phyloP scores from a whole-genome alignment of 2,888 invertebrate species.

The Eupithecia vulgata region DNA sequence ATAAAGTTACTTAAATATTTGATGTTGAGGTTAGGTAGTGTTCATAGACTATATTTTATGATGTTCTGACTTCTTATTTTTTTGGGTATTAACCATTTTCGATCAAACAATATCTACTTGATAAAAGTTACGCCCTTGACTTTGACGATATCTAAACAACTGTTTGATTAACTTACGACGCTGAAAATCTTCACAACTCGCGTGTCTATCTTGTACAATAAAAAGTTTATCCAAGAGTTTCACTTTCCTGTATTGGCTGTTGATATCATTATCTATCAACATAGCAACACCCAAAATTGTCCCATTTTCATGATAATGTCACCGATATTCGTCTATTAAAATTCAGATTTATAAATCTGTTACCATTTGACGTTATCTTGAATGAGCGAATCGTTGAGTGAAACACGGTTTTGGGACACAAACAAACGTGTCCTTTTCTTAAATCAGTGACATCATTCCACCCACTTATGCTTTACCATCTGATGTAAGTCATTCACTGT shows the following conservation, averaged over 20 bases:
- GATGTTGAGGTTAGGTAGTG: no score
- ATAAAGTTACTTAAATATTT: no score
- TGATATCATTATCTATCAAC: neutral
- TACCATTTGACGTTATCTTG: conserved; percentile 39
- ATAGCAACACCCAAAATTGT: conserved; percentile 12
- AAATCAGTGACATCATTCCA: conserved; percentile 11
- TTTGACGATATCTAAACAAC: neutral
- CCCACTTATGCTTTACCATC: neutral
- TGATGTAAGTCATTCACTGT: conserved; percentile 13
- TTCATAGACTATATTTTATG: no score
- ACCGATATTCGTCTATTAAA: conserved; percentile 28
- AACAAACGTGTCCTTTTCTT: conserved; percentile 5
- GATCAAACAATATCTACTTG: neutral
- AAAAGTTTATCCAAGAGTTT: neutral
- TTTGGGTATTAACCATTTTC: neutral
- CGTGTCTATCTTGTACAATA: neutral
- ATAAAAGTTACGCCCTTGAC: neutral
- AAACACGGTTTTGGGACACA: conserved; percentile 22
- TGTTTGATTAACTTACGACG: no score
- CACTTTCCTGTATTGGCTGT: neutral
- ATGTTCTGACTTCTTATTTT: neutral
- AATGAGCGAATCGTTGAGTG: conserved; percentile 24
- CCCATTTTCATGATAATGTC: conserved; percentile 28
- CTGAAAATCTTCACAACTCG: neutral
- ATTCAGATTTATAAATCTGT: conserved; percentile 29